These are phyloP conservation scores for Eupeodes latifasciatus DNA, from an alignment of 2,888 invertebrate species.

Conservation along the genomic window DNA sequence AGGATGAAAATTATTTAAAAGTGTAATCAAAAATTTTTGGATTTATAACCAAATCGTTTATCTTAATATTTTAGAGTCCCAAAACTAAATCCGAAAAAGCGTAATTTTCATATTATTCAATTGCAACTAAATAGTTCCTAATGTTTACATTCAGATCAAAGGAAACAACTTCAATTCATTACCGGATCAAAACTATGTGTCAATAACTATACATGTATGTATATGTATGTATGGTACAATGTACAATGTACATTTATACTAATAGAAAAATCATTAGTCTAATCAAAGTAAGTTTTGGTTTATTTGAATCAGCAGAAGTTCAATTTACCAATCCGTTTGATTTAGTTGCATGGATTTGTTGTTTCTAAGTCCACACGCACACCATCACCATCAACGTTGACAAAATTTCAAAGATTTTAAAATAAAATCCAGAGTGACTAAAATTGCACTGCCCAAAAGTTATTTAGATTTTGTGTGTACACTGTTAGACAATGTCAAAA, in stretches of 20 bases:
- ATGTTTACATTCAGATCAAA: too few species aligned
- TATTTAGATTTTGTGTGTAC: constrained; percentile 42
- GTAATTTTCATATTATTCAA: too few species aligned
- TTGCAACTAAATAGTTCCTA: too few species aligned
- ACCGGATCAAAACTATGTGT: too few species aligned
- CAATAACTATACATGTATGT: too few species aligned
- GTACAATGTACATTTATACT: not conserved
- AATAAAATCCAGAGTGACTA: not conserved
- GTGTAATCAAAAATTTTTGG: too few species aligned
- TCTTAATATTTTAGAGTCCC: too few species aligned
- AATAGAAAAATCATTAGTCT: constrained; percentile 5
- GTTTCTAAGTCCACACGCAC: not conserved
- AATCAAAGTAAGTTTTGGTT: constrained; percentile 16
- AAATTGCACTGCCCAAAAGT: constrained; percentile 43
- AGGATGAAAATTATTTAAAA: too few species aligned
- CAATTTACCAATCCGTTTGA: not conserved
- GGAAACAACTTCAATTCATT: too few species aligned
- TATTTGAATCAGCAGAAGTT: not conserved
- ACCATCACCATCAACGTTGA: not conserved
- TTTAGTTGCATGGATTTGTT: not conserved
- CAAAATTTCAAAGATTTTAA: constrained; percentile 7
- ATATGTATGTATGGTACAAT: too few species aligned
- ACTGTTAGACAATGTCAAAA: constrained; percentile 47
- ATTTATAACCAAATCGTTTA: too few species aligned
- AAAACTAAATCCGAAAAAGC: too few species aligned